These are phyloP conservation scores for Aphrophora alni DNA, from an alignment of 2,888 invertebrate species.

Conservation along the genomic window DNA sequence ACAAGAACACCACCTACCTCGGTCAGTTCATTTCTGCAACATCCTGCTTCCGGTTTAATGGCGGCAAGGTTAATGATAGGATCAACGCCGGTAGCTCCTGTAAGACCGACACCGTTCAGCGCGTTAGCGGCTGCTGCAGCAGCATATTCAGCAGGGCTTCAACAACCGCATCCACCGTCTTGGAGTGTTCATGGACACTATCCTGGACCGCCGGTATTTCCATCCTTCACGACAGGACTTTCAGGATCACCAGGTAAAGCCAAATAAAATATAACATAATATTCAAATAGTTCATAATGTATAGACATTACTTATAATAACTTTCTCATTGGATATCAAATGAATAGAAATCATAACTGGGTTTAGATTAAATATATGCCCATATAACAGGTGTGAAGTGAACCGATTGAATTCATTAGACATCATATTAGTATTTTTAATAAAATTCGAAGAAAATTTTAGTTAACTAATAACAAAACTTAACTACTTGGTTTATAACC, in stretches of 20 bases:
- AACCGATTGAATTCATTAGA: too few relatives aligned
- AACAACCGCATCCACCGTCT: constrained; percentile 56
- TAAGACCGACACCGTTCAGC: constrained; percentile 79
- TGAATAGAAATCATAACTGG: too few relatives aligned
- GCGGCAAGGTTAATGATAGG: constrained; percentile 59
- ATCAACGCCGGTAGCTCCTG: constrained; percentile 64
- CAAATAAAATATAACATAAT: too few relatives aligned
- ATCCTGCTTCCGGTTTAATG: constrained; percentile 60
- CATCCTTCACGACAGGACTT: constrained; percentile 48
- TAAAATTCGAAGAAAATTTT: too few relatives aligned
- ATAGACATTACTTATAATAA: too few relatives aligned
- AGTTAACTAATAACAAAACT: too few relatives aligned
- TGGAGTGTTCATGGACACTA: constrained; percentile 49
- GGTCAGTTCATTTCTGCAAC: constrained; percentile 54
- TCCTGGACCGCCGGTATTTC: constrained; percentile 54
- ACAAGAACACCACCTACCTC: constrained; percentile 43
- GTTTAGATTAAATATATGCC: too few relatives aligned
- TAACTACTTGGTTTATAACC: too few relatives aligned
- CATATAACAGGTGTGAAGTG: too few relatives aligned
- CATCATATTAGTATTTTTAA: too few relatives aligned
- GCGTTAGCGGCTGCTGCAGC: constrained; percentile 72
- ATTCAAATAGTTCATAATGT: too few relatives aligned
- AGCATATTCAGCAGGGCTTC: constrained; percentile 60
- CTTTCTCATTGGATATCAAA: too few relatives aligned
- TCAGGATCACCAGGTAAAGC: constrained; percentile 50